Evolutionary conservation across 2,797 vertebrate species (phyloP), one percentile per base, ranked within the genome.

Genomic region (Acropternis orthonyx): DNA sequence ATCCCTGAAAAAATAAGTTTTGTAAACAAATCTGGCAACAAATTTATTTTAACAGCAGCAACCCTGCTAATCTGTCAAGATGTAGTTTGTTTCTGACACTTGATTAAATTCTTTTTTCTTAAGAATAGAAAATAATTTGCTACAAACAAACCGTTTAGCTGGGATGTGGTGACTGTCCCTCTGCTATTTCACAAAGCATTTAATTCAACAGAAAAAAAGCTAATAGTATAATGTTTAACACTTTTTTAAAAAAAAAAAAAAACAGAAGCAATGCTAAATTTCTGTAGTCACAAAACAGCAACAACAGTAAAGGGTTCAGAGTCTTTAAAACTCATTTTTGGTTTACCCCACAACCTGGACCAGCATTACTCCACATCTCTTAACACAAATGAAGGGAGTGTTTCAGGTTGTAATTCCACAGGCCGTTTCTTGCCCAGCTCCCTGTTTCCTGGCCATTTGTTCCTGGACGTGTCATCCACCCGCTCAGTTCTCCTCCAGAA

Each of bases 1-100:
- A 95, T 95, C 88, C 71, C 85, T 95, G 93, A 95, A 96, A 95
- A 84, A 82, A 74, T 49, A 92, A 92, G 44, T 86, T 96, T 94
- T 90, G 77, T 95, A 96, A 96, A 96, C 94, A 97, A 97, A 96
- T 96, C 90, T 96, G 95, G 95, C 94, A 96, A 95, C 49, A 93
- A 92, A 93, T 84, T 88, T 52, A 49, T 96, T 94, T 94, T 85
- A 96, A 81, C 88, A 92, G 85, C 74, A 89, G 74, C 77, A 97
- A 36, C 62, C 48, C 52, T 75, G 58, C 59, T 93, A 86, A 92
- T 93, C 87, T 93, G 92, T 95, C 87, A 91, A 92, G 79, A 93
- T 69, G 34, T 66, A 88, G 37, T 84, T 93, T 61, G 32, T 84
- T 96, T 94, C 82, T 93, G 82, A 94, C 62, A 84, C 79, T 89